phyloP scores from a whole-genome alignment of 2,797 vertebrate species.

The Pseudochirops corinnae region DNA sequence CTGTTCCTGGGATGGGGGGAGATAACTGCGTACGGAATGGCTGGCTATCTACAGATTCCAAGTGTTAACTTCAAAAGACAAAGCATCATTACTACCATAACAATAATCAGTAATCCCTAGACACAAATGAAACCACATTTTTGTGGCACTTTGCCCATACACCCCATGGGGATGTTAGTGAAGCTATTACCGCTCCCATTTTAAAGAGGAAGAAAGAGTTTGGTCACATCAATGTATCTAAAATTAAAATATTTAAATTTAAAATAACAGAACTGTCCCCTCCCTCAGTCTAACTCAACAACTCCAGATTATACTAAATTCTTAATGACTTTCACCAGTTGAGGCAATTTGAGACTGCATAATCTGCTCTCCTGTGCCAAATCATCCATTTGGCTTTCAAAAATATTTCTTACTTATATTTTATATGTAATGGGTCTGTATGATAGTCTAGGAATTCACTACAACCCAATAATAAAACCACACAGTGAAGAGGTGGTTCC shows the following conservation, averaged over 20 bases:
- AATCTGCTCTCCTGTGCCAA: conserved; percentile 32
- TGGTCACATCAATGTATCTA: background rate
- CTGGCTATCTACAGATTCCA: conserved; percentile 36
- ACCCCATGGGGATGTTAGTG: background rate
- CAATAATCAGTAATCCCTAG: conserved; percentile 54
- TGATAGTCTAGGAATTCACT: conserved; percentile 42
- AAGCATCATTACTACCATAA: conserved; percentile 44
- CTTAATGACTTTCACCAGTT: background rate
- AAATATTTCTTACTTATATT: conserved; percentile 36
- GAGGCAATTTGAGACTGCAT: conserved; percentile 44
- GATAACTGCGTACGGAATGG: conserved; percentile 20
- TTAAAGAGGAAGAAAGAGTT: conserved; percentile 20
- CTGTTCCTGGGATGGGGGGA: conserved; percentile 35
- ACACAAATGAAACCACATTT: background rate
- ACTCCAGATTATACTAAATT: conserved; percentile 14
- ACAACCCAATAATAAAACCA: conserved; percentile 30
- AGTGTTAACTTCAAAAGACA: conserved; percentile 68
- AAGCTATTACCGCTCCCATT: background rate
- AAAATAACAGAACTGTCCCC: background rate
- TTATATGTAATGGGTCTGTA: conserved; percentile 16
- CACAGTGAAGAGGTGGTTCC: background rate
- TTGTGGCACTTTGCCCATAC: background rate
- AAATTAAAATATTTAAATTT: conserved; percentile 63
- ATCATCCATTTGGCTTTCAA: conserved; percentile 56
- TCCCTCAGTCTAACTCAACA: background rate